These are phyloP conservation scores for Aix galericulata DNA, from an alignment of 2,113 vertebrate genomes.

Conservation along the genomic window DNA sequence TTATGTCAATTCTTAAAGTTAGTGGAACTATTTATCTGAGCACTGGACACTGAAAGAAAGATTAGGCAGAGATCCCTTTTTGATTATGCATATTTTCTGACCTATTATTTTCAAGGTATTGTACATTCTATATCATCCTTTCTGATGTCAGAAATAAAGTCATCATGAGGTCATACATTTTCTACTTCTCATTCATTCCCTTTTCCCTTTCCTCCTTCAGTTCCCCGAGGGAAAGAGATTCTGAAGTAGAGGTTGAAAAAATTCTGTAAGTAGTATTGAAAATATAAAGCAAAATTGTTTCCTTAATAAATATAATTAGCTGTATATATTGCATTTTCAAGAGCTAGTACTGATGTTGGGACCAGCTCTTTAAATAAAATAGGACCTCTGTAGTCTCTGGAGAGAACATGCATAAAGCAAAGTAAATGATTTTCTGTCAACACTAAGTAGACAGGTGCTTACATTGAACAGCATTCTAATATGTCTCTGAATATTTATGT, in stretches of 20 bases:
- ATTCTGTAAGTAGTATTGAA: conserved; percentile 73
- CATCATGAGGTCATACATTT: neutral
- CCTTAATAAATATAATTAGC: conserved; percentile 81
- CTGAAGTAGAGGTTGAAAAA: conserved; percentile 68
- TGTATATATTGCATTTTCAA: conserved; percentile 75
- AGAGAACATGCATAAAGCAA: conserved; percentile 89
- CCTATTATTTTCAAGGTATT: neutral
- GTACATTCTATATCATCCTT: neutral
- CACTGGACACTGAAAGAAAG: neutral
- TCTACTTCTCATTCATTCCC: neutral
- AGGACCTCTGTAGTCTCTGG: conserved; percentile 88
- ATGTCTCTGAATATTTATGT: conserved; percentile 98
- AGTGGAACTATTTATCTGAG: neutral
- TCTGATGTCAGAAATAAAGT: conserved; percentile 16
- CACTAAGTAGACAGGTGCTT: conserved; percentile 98
- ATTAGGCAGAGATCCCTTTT: neutral
- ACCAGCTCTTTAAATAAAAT: conserved; percentile 88
- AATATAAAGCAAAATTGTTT: conserved; percentile 77
- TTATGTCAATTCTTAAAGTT: neutral
- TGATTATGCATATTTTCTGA: neutral
- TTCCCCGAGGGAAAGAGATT: conserved; percentile 45
- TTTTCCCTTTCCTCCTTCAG: neutral
- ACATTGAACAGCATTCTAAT: conserved; percentile 96
- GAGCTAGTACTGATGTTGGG: conserved; percentile 73
- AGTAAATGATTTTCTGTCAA: conserved; percentile 95